Conservation (phyloP, 2,113 vertebrate genomes). For the Macaca nemestrina region DNA sequence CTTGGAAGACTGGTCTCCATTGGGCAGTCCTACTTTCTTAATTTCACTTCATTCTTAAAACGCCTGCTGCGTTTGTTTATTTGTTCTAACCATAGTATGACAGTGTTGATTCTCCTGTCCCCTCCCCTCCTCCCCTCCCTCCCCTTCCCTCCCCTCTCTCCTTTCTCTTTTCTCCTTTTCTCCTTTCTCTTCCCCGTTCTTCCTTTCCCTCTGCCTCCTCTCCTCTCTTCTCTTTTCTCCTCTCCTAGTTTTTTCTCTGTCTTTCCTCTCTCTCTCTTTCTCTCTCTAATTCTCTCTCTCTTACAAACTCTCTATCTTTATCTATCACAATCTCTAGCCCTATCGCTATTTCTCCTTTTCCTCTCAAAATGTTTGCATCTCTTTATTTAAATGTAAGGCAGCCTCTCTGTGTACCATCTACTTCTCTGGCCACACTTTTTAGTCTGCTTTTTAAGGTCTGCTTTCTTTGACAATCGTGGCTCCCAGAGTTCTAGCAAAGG, state of each 20-base stretch:
- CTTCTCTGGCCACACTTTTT: not conserved
- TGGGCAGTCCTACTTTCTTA: not conserved
- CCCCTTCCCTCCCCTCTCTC: not conserved
- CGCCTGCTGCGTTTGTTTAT: not conserved
- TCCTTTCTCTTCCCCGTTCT: fast-evolving
- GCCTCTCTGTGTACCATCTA: not conserved
- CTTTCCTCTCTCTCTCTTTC: not conserved
- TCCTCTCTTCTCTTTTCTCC: too few relatives aligned
- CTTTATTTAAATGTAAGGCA: not conserved
- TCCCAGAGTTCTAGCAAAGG: not conserved
- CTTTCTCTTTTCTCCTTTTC: too few relatives aligned
- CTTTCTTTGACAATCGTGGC: not conserved
- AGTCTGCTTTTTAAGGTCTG: not conserved
- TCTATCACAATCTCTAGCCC: not conserved
- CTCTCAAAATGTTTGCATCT: not conserved
- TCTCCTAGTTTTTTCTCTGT: too few relatives aligned
- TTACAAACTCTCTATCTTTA: not conserved
- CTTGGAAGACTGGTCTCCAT: not conserved
- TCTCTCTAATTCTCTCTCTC: not conserved
- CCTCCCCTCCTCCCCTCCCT: fast-evolving
- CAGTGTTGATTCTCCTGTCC: fast-evolving
- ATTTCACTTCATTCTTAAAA: not conserved
- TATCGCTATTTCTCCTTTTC: not conserved
- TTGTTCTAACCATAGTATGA: not conserved
- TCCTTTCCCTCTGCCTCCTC: fast-evolving